Evolutionary conservation across 1,140 invertebrate genomes (phyloP).

Genomic region (Cotesia glomerata): DNA sequence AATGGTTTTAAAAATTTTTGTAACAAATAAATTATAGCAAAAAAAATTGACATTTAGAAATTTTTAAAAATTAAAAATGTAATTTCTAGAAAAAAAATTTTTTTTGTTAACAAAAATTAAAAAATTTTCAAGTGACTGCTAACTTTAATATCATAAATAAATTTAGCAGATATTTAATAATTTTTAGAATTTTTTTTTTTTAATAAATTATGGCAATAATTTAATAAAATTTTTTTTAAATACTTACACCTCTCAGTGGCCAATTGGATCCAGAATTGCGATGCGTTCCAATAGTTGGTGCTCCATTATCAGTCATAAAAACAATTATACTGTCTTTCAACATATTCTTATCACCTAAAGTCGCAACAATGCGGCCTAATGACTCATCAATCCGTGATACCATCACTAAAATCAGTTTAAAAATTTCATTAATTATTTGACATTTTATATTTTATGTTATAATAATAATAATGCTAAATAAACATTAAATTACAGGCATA

Average conservation of each 20-base stretch:
- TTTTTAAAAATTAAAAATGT: too few species aligned
- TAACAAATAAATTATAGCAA: too few species aligned
- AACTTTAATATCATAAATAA: too few species aligned
- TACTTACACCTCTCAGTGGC: constrained; percentile 79
- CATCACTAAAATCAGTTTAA: constrained; percentile 72
- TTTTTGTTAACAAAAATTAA: too few species aligned
- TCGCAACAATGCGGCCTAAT: constrained; percentile 76
- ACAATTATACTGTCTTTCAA: constrained; percentile 77
- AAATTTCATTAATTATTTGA: background rate
- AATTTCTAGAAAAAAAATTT: too few species aligned
- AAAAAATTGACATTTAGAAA: too few species aligned
- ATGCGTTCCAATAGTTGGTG: constrained; percentile 73
- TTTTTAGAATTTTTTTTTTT: too few species aligned
- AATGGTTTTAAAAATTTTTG: too few species aligned
- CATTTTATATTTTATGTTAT: background rate
- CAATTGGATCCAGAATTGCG: constrained; percentile 85
- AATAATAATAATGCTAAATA: background rate
- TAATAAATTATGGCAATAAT: too few species aligned
- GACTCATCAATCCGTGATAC: constrained; percentile 86
- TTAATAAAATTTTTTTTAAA: background rate
- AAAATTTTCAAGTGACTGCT: too few species aligned
- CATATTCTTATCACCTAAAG: constrained; percentile 72
- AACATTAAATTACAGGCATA: constrained; percentile 73
- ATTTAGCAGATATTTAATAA: too few species aligned
- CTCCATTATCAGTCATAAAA: constrained; percentile 84